Percentiles rank a stretch among this genome's conserved stretches.
phyloP scores from a whole-genome alignment of 2,888 invertebrate species.

The Dysmachus trigonus region DNA sequence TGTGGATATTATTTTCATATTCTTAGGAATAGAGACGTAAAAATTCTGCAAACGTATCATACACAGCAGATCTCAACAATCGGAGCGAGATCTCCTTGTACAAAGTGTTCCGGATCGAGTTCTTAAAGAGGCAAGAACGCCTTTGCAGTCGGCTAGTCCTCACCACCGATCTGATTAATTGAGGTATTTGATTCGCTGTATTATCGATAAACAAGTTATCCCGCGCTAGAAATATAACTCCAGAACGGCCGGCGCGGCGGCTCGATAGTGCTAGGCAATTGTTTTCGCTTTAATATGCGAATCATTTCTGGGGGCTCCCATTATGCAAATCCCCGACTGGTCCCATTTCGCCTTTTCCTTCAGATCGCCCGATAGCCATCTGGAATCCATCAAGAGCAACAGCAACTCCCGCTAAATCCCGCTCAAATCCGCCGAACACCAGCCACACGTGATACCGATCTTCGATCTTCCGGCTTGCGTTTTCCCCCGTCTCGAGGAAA shows the following conservation, averaged over 20 bases:
- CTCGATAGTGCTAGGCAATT: background rate
- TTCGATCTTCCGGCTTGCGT: constrained; percentile 14
- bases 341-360: background rate
- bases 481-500: background rate
- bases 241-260: background rate
- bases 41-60: too few relatives aligned
- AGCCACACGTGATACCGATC: constrained; percentile 16
- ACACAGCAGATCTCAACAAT: background rate
- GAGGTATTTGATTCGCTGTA: background rate
- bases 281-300: background rate
- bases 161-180: background rate
- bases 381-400: constrained; percentile 5
- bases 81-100: background rate
- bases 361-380: background rate
- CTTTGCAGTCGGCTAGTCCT: background rate
- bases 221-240: background rate
- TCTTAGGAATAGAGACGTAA: too few relatives aligned
- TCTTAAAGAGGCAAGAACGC: background rate
- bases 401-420: background rate
- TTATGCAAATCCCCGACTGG: background rate
- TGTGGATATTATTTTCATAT: too few relatives aligned
- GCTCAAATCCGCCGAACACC: background rate
- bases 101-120: background rate
- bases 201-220: background rate
- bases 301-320: background rate